Base-by-base conservation (phyloP, 2,113 vertebrate genomes). In the Onychostruthus taczanowskii region DNA sequence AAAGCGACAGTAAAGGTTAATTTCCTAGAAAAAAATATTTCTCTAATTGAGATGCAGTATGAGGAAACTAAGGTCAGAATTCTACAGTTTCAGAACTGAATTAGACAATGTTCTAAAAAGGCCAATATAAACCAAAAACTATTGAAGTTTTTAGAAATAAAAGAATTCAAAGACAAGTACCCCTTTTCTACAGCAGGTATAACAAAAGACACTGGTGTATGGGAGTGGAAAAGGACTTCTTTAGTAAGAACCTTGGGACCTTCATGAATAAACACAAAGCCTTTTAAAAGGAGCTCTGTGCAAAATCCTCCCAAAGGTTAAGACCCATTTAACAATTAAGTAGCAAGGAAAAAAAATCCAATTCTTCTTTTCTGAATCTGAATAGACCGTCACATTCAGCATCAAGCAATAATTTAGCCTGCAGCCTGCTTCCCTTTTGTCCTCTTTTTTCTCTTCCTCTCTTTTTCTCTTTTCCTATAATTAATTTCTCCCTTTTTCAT, bases 1-100 rank as follows among this genome's bases (percentile, higher is more conserved):
- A 84, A 78, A 95, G 53, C 2, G 28, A 69, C 77, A 94, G 75
- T 93, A 96, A 96, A 95, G 76, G 88, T 89, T 96, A 96, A 94
- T 90, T 75, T 84, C 43, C 85, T 72, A 67, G 86, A 95, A 93
- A 94, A 90, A 14, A 78, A 37, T 56, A 68, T 64, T 94, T 90
- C 61, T 92, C 85, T 94, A 84, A 72, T 44, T 70, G 79, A 87
- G 31, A 49, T 78, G 35, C 64, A 68, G 18, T 5, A 31, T 49
- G 44, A 89, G 44, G 68, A 90, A 88, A 52, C 17, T 49, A 27
- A 91, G 73, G 13, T 74, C 56, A 33, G 55, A 95, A 69, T 78
- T 86, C 22, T 77, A 27, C 90, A 30, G 33, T 52, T 92, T 81
- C 68, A 81, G 61, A 84, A 81, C 13, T 56, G 27, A 95, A 84